Evolutionary conservation across 2,113 vertebrate genomes (phyloP).

Genomic region (Todiramphus chloris): DNA sequence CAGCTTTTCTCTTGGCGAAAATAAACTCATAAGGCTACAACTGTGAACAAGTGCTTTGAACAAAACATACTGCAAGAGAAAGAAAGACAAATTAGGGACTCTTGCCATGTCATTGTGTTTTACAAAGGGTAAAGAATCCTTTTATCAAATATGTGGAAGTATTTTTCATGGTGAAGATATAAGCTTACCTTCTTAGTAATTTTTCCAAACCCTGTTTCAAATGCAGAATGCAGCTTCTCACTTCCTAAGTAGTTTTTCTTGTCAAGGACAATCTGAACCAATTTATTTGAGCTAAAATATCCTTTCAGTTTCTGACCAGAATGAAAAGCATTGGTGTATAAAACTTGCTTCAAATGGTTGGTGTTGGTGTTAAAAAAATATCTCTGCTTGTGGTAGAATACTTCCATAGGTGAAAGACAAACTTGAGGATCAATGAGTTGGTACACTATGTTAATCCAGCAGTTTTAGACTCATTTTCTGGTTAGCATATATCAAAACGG

Average conservation of each 20-base stretch:
- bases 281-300: background rate
- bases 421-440: background rate
- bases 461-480: background rate
- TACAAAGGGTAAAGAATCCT: background rate
- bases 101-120: background rate
- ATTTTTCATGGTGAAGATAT: background rate
- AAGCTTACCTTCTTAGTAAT: background rate
- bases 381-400: background rate
- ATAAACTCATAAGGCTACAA: background rate
- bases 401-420: background rate
- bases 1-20: background rate
- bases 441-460: background rate
- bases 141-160: background rate
- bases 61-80: background rate
- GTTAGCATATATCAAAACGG: background rate
- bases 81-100: background rate
- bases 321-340: background rate
- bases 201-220: slow-evolving; percentile 4
- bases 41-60: background rate
- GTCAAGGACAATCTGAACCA: slow-evolving; percentile 15
- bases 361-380: background rate
- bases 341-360: background rate
- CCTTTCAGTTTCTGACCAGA: background rate
- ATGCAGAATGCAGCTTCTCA: background rate
- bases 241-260: background rate